A percentile compares a stretch with the other conserved stretches of the same genome.
Evolutionary conservation across 2,888 invertebrate species (phyloP).

Genomic region (Cheilosia grossa): DNA sequence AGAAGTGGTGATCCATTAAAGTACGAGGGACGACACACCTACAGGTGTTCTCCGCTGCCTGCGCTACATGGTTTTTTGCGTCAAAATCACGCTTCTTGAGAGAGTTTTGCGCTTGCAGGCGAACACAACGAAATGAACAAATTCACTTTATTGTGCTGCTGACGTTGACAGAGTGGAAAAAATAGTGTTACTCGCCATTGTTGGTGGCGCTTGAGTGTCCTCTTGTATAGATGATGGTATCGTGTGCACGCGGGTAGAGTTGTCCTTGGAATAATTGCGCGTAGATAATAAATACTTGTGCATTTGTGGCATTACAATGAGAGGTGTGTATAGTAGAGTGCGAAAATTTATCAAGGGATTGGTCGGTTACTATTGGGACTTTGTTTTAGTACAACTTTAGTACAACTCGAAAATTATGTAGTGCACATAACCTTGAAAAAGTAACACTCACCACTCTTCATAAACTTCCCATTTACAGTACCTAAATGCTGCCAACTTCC

Average conservation of each 20-base stretch:
- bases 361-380: no score
- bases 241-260: slow-evolving; percentile 9
- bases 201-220: slow-evolving; percentile 25
- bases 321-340: not conserved
- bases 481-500: no score
- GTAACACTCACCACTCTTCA: no score
- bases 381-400: no score
- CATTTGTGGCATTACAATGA: slow-evolving; percentile 33
- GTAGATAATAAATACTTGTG: not conserved
- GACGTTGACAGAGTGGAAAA: slow-evolving; percentile 63
- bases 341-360: no score
- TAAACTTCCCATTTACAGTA: no score
- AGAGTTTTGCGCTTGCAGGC: slow-evolving; percentile 51
- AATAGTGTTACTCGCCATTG: slow-evolving; percentile 53
- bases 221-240: slow-evolving; percentile 27
- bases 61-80: slow-evolving; percentile 36
- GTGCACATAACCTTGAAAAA: no score
- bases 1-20: slow-evolving; percentile 74
- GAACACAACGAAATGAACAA: slow-evolving; percentile 63
- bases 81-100: slow-evolving; percentile 69
- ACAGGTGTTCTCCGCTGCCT: slow-evolving; percentile 27
- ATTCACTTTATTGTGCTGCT: slow-evolving; percentile 67
- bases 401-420: no score
- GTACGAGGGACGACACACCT: slow-evolving; percentile 50
- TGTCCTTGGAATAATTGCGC: slow-evolving; percentile 57